phyloP scores from a whole-genome alignment of 2,888 invertebrate genomes.

The Nomada ruficornis region DNA sequence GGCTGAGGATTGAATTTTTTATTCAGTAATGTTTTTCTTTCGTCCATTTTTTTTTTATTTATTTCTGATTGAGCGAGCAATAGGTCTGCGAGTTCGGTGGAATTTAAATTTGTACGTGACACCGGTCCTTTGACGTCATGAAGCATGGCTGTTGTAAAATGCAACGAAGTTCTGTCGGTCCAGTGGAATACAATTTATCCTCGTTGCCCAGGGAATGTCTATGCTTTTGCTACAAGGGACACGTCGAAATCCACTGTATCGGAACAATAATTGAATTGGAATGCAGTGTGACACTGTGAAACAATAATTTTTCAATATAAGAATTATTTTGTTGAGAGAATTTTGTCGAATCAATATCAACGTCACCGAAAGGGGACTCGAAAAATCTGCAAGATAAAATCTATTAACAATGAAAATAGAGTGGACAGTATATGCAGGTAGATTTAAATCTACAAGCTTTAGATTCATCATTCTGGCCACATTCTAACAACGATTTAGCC shows the following conservation, averaged over 20 bases:
- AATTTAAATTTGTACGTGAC: constrained; percentile 37
- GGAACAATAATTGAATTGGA: too few species aligned
- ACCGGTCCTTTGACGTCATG: constrained; percentile 12
- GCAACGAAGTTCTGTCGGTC: constrained; percentile 4
- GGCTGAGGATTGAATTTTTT: constrained; percentile 10
- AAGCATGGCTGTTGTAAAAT: constrained; percentile 18
- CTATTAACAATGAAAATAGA: too few species aligned
- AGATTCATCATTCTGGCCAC: too few species aligned
- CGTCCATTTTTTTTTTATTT: neutral
- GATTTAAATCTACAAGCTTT: too few species aligned
- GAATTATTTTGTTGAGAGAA: too few species aligned
- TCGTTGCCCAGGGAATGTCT: neutral
- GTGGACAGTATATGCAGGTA: too few species aligned
- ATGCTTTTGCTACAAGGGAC: neutral
- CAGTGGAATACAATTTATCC: neutral
- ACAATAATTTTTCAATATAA: too few species aligned
- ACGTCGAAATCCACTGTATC: neutral
- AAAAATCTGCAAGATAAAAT: too few species aligned
- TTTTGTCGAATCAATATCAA: too few species aligned
- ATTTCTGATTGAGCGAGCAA: neutral
- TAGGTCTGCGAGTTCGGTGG: constrained; percentile 2
- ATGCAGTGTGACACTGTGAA: too few species aligned
- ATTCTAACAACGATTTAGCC: too few species aligned
- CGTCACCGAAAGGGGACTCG: too few species aligned
- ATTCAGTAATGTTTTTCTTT: neutral